Percentiles rank a stretch among this genome's conserved stretches.
phyloP scores from a whole-genome alignment of 2,113 vertebrate species.

The Potamarius usumacintae region DNA sequence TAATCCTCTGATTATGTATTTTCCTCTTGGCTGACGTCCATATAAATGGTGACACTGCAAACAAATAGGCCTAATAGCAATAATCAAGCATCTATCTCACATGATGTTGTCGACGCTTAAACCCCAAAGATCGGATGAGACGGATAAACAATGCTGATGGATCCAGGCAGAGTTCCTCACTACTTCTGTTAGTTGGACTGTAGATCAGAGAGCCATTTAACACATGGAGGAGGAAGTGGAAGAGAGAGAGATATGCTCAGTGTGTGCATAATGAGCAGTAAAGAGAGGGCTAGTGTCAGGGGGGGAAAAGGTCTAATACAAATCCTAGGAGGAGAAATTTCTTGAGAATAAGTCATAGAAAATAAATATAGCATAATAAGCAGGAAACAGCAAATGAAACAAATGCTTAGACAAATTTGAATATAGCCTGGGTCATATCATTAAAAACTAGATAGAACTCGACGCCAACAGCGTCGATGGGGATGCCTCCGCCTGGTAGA shows the following conservation, averaged over 20 bases:
- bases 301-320: neutral
- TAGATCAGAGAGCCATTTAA: neutral
- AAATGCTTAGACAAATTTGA: neutral
- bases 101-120: neutral
- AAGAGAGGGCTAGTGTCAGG: neutral
- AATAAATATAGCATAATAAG: neutral
- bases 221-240: neutral
- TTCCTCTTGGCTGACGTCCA: slow-evolving; percentile 23
- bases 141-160: neutral
- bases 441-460: too few relatives aligned
- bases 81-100: neutral
- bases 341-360: neutral
- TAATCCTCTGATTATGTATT: slow-evolving; percentile 41
- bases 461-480: too few relatives aligned
- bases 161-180: neutral
- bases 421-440: neutral
- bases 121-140: neutral
- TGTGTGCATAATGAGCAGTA: neutral
- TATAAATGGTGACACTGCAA: slow-evolving; percentile 28
- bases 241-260: neutral
- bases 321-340: neutral
- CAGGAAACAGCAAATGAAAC: neutral
- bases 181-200: neutral
- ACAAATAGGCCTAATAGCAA: slow-evolving; percentile 3
- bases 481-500: too few relatives aligned